Conservation (phyloP, 2,888 invertebrate genomes). For the Anticlea derivata region DNA sequence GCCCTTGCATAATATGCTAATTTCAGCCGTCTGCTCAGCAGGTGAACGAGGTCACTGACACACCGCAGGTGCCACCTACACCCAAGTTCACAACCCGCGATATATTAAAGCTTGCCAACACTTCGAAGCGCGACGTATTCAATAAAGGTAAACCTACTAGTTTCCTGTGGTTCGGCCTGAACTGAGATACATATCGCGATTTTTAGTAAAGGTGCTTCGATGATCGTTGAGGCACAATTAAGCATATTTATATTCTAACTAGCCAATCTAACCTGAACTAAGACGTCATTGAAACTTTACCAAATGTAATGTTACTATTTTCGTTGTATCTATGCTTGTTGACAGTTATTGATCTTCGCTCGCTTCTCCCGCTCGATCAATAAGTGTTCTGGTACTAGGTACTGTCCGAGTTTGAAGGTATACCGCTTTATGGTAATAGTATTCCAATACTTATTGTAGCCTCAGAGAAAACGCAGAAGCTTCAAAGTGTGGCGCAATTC, state of each 20-base stretch:
- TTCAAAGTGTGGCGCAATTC: background rate
- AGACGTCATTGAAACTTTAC: too few species aligned
- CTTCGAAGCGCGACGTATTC: constrained; percentile 27
- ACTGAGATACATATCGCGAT: too few species aligned
- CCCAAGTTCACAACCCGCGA: constrained; percentile 36
- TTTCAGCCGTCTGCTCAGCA: constrained; percentile 58
- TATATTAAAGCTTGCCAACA: constrained; percentile 36
- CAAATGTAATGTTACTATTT: too few species aligned
- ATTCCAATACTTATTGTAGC: background rate
- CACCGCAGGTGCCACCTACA: constrained; percentile 58
- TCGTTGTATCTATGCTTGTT: too few species aligned
- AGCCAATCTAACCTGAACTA: too few species aligned
- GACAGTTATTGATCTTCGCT: too few species aligned
- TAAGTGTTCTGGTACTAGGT: background rate
- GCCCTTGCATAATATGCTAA: constrained; percentile 60
- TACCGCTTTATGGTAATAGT: background rate
- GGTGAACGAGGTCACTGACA: constrained; percentile 77
- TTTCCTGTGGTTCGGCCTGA: too few species aligned
- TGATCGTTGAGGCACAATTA: too few species aligned
- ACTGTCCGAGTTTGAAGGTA: constrained; percentile 25
- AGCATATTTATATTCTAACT: too few species aligned
- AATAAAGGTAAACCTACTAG: constrained; percentile 47
- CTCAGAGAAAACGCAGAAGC: background rate
- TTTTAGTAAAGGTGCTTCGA: too few species aligned
- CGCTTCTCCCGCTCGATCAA: too few species aligned